Percentiles rank a stretch among this genome's conserved stretches.
Evolutionary conservation across 2,113 vertebrate species (phyloP).

Genomic region (Paradoxurus hermaphroditus): DNA sequence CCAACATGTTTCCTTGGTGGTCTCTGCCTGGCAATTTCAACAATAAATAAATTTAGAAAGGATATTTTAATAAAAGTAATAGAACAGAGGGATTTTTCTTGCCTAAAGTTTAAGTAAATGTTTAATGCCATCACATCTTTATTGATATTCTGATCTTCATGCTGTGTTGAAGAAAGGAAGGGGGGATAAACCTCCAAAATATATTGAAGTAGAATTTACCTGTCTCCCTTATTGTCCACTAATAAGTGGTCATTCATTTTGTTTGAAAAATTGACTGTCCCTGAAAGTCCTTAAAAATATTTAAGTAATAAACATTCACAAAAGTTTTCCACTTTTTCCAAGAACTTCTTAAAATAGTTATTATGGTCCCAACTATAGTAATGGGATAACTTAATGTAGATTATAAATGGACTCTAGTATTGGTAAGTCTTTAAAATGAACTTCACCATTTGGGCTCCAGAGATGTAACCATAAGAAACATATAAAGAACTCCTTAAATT

Average conservation of each 20-base stretch:
- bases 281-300: background rate
- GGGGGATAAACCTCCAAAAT: background rate
- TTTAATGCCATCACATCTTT: background rate
- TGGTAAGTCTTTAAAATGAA: background rate
- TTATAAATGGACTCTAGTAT: background rate
- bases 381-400: background rate
- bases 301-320: background rate
- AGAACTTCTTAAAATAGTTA: background rate
- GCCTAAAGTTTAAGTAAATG: background rate
- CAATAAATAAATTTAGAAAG: background rate
- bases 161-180: background rate
- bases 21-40: background rate
- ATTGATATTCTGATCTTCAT: background rate
- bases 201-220: background rate
- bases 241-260: background rate
- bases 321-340: background rate
- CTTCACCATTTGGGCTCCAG: background rate
- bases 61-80: background rate
- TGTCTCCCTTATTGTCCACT: background rate
- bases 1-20: background rate
- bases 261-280: background rate
- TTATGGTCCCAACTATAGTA: background rate
- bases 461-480: constrained; percentile 9
- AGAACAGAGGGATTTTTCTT: background rate
- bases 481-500: background rate